Evolutionary conservation across 2,113 vertebrate species (phyloP), one percentile per base, ranked within the genome.

Genomic region (Rhadina sibilatrix): DNA sequence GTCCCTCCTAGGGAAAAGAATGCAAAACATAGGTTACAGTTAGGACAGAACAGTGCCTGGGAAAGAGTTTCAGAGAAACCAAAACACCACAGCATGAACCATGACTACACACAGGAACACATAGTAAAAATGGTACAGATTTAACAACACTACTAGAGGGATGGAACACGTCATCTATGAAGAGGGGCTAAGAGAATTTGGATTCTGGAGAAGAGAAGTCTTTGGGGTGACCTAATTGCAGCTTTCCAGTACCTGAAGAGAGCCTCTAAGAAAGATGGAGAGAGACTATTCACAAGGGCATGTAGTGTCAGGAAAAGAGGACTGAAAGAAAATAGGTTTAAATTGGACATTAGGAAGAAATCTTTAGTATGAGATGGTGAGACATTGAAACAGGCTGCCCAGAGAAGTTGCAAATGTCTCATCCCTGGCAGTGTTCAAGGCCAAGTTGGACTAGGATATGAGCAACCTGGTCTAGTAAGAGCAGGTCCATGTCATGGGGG

Each of bases 331-430:
- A 46, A 6, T 8, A 38, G 19, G 15, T 59, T 89, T 38, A 38
- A 44, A 52, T 0, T 50, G 46, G 31, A 12, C 33, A 49, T 49
- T 42, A 33, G 42, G 42, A 57, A 72, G 42, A 76, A 76, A 11
- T n/a, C 25, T 15, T 68, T 37, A 60, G 27, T 19, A 15, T 33
- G 38, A 77, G 9, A 9, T 44, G 31, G 44, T 44, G 23, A 74
- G 68, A 4, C 37, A 52, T 12, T 81, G 44, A 23, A 9, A 50
- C 31, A 66, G 37, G 15, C 21, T 59, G 15, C 37, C 18, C 27
- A 57, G 12, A 44, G 44, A 42, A 33, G 8, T 0, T 50, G 22
- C 0, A 0, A 3, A 28, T 52, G 18, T 10, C 27, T 5, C 19
- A 28, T 44, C 37, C 33, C 59, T 59, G 59, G 31, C 9, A 44